Base-by-base conservation (phyloP, 1,140 invertebrate species). In the Euwallacea similis region DNA sequence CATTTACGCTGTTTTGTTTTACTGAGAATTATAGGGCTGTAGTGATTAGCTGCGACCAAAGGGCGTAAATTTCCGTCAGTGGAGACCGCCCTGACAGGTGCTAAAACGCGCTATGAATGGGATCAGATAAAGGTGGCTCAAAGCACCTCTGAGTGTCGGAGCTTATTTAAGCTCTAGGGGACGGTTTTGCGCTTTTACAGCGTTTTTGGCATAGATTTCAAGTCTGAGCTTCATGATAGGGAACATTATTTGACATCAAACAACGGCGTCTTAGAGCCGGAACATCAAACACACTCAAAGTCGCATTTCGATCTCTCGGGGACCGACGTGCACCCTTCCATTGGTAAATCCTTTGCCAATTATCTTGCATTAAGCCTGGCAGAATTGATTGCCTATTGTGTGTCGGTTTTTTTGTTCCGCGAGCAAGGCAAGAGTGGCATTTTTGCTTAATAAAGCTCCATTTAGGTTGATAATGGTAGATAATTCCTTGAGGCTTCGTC, bases 301-400 rank as follows among this genome's bases (percentile, higher is more conserved):
- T 62, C 41, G 10, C 60, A 62, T 44, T 62, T 46, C n/a, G 60
- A 62, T 46, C 41, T 62, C n/a, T n/a, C n/a, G 6, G 6, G 11
- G 13, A n/a, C 44, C 11, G 41, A 13, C 13, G 47, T n/a, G 50
- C 50, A 21, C 33, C 63, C 50, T 66, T 47, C 63, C 46, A 10
- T 10, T 55, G 7, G n/a, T 63, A 47, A 66, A 66, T 54, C 50
- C 63, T 10, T 50, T 54, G 50, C 63, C 63, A 66, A 66, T 66
- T 66, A 66, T 54, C 47, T 42, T 66, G 63, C 41, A 66, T 66
- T 66, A 66, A 55, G 53, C 21, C 41, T 66, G 63, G 63, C 46
- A 66, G 63, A 66, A 66, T 66, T 66, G 63, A 66, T 66, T 66
- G 61, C 61, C 61, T 63, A 66, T 66, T 66, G 61, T 63, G 47